These are phyloP conservation scores for Amphipyra tragopoginis DNA, from an alignment of 2,888 invertebrate species.

Conservation along the genomic window DNA sequence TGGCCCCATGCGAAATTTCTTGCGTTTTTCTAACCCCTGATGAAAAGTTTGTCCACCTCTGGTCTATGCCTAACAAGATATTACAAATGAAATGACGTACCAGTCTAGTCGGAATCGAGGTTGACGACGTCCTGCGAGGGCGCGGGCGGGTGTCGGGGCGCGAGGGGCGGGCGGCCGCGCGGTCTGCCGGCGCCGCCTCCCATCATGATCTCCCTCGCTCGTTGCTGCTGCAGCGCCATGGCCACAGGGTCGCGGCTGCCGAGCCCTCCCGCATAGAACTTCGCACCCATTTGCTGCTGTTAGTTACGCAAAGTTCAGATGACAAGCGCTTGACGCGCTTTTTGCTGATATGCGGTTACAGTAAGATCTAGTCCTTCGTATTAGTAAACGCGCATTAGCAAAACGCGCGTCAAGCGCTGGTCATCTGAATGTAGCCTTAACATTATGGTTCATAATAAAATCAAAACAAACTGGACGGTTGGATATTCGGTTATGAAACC, in stretches of 20 bases:
- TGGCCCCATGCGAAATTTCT: no score
- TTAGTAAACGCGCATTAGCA: conserved; percentile 42
- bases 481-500: no score
- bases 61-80: no score
- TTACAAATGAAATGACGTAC: no score
- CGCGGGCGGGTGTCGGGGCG: conserved; percentile 61
- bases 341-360: conserved; percentile 42
- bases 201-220: conserved; percentile 83
- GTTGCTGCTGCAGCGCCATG: conserved; percentile 86
- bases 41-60: no score
- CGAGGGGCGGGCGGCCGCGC: conserved; percentile 72
- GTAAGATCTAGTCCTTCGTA: no score
- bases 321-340: conserved; percentile 50
- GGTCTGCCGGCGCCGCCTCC: conserved; percentile 67
- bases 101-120: conserved; percentile 79
- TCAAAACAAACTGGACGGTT: no score
- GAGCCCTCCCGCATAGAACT: conserved; percentile 87
- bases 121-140: conserved; percentile 73
- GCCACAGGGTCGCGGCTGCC: conserved; percentile 88
- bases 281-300: conserved; percentile 79
- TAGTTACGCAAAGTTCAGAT: conserved; percentile 33
- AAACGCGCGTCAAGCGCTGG: conserved; percentile 54
- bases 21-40: no score
- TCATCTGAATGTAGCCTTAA: conserved; percentile 28
- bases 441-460: background rate